phyloP scores from a whole-genome alignment of 2,888 invertebrate species.

The Mechanitis mazaeus region DNA sequence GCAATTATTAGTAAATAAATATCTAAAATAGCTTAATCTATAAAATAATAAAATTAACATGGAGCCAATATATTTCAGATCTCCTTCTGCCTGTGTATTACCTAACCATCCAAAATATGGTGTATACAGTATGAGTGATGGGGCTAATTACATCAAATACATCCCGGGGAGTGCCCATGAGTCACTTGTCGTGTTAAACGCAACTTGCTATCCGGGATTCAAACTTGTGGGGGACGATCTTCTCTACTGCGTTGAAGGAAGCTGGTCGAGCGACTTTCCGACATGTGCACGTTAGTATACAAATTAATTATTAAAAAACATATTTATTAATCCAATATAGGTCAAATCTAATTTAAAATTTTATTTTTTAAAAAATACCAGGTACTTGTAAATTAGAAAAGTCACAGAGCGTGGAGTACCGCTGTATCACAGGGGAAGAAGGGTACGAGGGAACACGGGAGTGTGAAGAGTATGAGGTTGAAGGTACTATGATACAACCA shows the following conservation, averaged over 20 bases:
- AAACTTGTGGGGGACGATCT: constrained; percentile 32
- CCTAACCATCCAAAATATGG: constrained; percentile 40
- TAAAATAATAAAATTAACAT: no score
- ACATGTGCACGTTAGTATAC: constrained; percentile 42
- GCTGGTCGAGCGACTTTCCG: constrained; percentile 37
- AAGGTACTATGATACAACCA: constrained; percentile 41
- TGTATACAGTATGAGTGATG: constrained; percentile 38
- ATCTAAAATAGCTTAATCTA: no score
- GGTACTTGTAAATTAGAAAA: constrained; percentile 44
- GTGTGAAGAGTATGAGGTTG: constrained; percentile 42
- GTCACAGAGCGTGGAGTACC: constrained; percentile 43
- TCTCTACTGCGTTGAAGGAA: constrained; percentile 44
- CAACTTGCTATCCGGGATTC: constrained; percentile 47
- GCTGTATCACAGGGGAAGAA: constrained; percentile 35
- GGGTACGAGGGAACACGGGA: constrained; percentile 33
- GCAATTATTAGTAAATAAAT: no score
- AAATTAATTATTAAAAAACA: not conserved
- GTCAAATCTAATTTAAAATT: not conserved
- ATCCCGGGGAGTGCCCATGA: constrained; percentile 38
- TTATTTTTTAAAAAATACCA: constrained; percentile 24
- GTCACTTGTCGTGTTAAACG: constrained; percentile 40
- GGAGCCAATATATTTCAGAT: not conserved
- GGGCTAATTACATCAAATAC: not conserved
- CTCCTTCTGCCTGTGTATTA: not conserved
- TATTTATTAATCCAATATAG: not conserved